phyloP scores from a whole-genome alignment of 64 coral and sea anemone species.

The Actinia tenebrosa region DNA sequence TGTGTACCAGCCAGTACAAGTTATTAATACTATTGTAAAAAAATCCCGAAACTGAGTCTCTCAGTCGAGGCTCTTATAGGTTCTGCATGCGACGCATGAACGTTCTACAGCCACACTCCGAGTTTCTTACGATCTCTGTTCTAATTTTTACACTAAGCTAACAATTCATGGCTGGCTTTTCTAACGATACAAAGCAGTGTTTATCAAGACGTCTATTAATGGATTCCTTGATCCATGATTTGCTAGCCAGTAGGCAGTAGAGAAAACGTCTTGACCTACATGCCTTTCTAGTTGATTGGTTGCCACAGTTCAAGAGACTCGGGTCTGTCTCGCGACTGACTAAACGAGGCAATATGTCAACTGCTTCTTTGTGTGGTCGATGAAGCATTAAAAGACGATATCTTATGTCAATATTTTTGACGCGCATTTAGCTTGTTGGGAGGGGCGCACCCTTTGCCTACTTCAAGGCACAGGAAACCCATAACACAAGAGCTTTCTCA shows the following conservation, averaged over 20 bases:
- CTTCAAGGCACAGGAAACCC: neutral
- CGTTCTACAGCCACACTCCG: neutral
- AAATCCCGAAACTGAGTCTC: neutral
- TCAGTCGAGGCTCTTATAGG: neutral
- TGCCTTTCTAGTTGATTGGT: constrained; percentile 1
- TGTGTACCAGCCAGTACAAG: neutral
- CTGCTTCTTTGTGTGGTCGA: neutral
- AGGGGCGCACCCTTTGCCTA: neutral
- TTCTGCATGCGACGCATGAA: neutral
- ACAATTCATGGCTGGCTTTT: neutral
- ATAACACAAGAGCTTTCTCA: neutral
- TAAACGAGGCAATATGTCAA: neutral
- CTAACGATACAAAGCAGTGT: neutral
- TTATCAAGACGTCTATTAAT: neutral
- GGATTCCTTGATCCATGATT: neutral
- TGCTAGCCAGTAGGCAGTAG: neutral
- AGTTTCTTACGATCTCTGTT: neutral
- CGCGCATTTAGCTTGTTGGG: neutral
- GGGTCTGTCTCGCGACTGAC: neutral
- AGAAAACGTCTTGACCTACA: neutral
- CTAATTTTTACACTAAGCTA: neutral
- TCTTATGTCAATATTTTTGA: constrained; percentile 9
- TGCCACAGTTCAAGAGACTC: constrained; percentile 10
- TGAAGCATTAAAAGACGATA: neutral
- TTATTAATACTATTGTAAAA: neutral